These are phyloP conservation scores for Zootoca vivipara DNA, from an alignment of 2,113 vertebrate species.

Conservation along the genomic window DNA sequence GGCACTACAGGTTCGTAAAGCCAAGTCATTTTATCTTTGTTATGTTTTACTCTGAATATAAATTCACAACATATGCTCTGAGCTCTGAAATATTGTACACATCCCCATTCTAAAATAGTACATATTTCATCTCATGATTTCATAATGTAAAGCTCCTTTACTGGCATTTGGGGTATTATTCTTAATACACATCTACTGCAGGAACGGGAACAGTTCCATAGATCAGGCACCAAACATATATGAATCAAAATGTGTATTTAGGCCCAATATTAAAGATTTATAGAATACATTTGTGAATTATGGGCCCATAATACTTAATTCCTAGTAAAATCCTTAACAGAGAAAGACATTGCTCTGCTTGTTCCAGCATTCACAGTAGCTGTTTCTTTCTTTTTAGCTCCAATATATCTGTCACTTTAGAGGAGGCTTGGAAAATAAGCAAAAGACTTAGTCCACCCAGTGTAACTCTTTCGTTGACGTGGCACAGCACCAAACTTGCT, in stretches of 20 bases:
- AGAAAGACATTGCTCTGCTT: constrained; percentile 9
- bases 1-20: background rate
- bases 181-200: background rate
- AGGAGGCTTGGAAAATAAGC: constrained; percentile 31
- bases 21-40: constrained; percentile 5
- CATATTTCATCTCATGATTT: background rate
- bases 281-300: constrained; percentile 18
- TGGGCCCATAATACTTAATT: background rate
- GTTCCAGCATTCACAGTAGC: background rate
- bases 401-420: constrained; percentile 28
- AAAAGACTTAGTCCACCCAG: background rate
- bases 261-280: constrained; percentile 6
- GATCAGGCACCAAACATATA: background rate
- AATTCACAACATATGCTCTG: constrained; percentile 20
- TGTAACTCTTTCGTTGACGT: background rate
- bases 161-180: constrained; percentile 5
- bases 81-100: background rate
- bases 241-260: background rate
- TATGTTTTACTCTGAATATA: background rate
- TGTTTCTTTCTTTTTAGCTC: constrained; percentile 40
- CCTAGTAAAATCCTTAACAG: constrained; percentile 2
- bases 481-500: background rate
- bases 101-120: constrained; percentile 4
- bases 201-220: background rate
- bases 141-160: constrained; percentile 15